Evolutionary conservation across 1,140 invertebrate species (phyloP).

Genomic region (Heliothis subflexa): DNA sequence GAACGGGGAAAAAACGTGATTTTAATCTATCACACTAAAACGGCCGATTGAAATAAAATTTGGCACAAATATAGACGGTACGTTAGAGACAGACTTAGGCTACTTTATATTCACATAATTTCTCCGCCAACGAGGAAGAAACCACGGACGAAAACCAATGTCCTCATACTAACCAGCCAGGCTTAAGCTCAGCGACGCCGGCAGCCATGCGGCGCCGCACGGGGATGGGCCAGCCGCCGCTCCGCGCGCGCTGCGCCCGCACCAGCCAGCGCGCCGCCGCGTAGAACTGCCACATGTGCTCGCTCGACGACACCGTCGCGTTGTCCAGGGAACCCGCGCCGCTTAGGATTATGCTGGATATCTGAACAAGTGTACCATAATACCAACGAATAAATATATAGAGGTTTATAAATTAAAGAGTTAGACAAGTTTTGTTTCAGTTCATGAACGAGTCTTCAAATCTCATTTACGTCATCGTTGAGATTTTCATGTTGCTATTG

Average conservation of each 20-base stretch:
- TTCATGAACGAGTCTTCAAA: too few species aligned
- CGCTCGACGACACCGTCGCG: constrained; percentile 92
- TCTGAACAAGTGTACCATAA: constrained; percentile 65
- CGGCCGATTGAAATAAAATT: too few species aligned
- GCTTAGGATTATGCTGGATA: constrained; percentile 89
- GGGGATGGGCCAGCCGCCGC: constrained; percentile 96
- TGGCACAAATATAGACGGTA: too few species aligned
- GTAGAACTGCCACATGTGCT: constrained; percentile 96
- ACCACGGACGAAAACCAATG: neutral
- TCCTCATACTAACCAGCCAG: constrained; percentile 90
- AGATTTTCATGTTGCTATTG: too few species aligned
- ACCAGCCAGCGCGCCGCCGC: constrained; percentile 98
- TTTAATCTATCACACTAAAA: too few species aligned
- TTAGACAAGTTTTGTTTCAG: too few species aligned
- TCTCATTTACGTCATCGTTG: too few species aligned
- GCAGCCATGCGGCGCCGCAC: constrained; percentile 92
- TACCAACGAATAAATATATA: too few species aligned
- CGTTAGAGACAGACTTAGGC: too few species aligned
- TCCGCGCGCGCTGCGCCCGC: constrained; percentile 91
- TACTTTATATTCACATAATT: too few species aligned
- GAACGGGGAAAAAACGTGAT: too few species aligned
- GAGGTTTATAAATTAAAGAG: too few species aligned
- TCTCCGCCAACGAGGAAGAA: neutral
- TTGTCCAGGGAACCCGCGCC: constrained; percentile 94
- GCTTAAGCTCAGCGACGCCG: constrained; percentile 92